These are phyloP conservation scores for Epinotia nisella DNA, from an alignment of 2,888 invertebrate species.

Conservation along the genomic window DNA sequence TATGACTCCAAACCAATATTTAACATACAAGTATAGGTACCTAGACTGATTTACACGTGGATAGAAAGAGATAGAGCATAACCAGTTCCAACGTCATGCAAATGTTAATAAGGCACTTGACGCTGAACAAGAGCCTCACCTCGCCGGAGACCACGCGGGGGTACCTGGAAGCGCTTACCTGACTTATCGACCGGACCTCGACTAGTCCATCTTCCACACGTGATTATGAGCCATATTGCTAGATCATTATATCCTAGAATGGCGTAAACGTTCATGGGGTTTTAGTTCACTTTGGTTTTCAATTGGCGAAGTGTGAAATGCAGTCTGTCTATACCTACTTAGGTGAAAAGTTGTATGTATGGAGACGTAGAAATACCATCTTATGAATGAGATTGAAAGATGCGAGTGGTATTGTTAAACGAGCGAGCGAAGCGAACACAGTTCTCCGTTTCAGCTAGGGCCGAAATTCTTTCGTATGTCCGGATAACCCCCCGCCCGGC, in stretches of 20 bases:
- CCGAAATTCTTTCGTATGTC: no score
- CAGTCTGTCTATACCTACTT: no score
- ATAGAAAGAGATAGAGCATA: conserved; percentile 1
- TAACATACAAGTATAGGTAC: no score
- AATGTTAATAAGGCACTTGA: not conserved
- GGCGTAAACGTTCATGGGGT: not conserved
- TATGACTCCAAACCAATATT: no score
- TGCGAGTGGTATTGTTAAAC: not conserved
- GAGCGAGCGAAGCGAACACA: no score
- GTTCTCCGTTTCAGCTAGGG: no score
- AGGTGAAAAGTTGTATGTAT: not conserved
- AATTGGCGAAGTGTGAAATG: not conserved
- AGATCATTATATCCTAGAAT: not conserved
- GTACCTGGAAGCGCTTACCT: conserved; percentile 4
- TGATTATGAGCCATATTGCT: not conserved
- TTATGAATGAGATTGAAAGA: not conserved
- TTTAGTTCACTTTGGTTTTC: not conserved
- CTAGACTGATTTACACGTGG: no score
- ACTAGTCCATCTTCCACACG: not conserved
- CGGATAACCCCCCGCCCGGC: no score
- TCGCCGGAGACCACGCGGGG: not conserved
- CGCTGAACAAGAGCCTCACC: not conserved
- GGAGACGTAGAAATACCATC: not conserved
- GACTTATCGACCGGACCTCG: not conserved
- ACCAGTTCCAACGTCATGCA: not conserved